Evolutionary conservation across 2,113 vertebrate species (phyloP).

Genomic region (Podarcis muralis): DNA sequence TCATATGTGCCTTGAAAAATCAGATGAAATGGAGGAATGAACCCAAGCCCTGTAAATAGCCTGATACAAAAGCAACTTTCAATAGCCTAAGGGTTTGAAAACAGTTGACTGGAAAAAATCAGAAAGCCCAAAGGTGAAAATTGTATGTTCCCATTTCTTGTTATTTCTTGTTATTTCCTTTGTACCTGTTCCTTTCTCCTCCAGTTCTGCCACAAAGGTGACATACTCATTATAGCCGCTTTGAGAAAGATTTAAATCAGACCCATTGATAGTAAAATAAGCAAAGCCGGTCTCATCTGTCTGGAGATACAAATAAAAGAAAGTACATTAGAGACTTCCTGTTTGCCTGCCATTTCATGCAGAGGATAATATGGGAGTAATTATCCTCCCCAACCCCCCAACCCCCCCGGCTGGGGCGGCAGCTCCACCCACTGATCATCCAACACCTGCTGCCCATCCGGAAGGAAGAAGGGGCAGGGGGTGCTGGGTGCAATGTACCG

Average conservation of each 20-base stretch:
- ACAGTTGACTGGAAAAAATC: not conserved
- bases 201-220: constrained; percentile 6
- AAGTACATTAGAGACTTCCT: no score
- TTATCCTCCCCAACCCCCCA: no score
- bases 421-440: no score
- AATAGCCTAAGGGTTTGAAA: no score
- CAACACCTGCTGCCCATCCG: no score
- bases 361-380: no score
- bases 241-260: constrained; percentile 43
- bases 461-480: no score
- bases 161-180: not conserved
- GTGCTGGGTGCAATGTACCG: no score
- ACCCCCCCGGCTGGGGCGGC: no score
- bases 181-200: constrained; percentile 71
- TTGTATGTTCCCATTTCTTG: not conserved
- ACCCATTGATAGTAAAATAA: constrained; percentile 49
- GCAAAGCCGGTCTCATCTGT: constrained; percentile 61
- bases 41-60: not conserved
- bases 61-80: no score
- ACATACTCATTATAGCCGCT: fast-evolving
- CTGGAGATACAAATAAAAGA: constrained; percentile 42
- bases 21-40: not conserved
- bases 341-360: no score
- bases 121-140: not conserved
- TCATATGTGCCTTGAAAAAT: not conserved